These are phyloP conservation scores for Nothobranchius kuhntae DNA, from an alignment of 2,113 vertebrate species.

Conservation along the genomic window DNA sequence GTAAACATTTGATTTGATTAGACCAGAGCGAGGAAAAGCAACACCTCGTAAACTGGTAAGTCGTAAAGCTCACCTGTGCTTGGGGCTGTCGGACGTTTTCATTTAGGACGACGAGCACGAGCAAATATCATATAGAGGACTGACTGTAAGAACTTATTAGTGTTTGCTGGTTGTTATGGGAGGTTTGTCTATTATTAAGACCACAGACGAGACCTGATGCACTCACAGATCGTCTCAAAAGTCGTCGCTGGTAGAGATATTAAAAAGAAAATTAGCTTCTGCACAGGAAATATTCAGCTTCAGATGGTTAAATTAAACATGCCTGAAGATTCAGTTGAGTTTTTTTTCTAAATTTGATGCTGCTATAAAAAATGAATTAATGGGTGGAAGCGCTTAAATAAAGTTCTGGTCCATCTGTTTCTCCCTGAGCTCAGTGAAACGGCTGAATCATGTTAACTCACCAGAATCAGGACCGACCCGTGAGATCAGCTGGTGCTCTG, in stretches of 20 bases:
- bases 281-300: too few relatives aligned
- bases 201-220: neutral
- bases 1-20: constrained; percentile 48
- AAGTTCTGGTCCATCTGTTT: neutral
- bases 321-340: too few relatives aligned
- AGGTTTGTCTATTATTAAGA: neutral
- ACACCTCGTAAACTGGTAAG: constrained; percentile 1
- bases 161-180: constrained; percentile 4
- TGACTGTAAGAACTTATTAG: neutral
- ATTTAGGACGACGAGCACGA: constrained; percentile 2
- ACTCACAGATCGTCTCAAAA: too few relatives aligned
- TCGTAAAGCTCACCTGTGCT: neutral
- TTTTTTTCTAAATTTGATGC: too few relatives aligned
- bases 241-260: too few relatives aligned
- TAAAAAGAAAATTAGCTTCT: too few relatives aligned
- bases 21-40: neutral
- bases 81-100: neutral
- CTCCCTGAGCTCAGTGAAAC: neutral
- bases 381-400: too few relatives aligned
- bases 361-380: too few relatives aligned
- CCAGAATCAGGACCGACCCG: constrained; percentile 12
- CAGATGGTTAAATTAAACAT: neutral
- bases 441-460: constrained; percentile 31
- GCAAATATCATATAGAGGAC: neutral
- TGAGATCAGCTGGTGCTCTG: constrained; percentile 8